Conservation (phyloP, 2,888 invertebrate species). For the Microctonus hyperodae region DNA sequence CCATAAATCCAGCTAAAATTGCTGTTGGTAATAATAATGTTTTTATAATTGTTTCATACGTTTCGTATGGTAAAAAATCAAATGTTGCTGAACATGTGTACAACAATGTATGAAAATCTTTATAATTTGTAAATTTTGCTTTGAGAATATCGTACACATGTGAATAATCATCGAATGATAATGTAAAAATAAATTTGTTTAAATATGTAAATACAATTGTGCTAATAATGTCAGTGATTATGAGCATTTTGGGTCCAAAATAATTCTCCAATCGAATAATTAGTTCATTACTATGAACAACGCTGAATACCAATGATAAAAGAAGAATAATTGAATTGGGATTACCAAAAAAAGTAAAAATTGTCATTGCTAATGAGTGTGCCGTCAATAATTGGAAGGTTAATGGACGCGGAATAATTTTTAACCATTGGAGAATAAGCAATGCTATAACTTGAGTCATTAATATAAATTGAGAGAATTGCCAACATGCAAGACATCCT, state of each 20-base stretch:
- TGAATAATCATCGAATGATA: constrained; percentile 65
- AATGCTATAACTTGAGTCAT: constrained; percentile 78
- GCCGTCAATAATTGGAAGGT: constrained; percentile 51
- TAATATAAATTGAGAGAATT: constrained; percentile 85
- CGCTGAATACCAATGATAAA: constrained; percentile 63
- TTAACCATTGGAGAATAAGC: constrained; percentile 73
- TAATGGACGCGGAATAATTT: constrained; percentile 64
- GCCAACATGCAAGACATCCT: constrained; percentile 72
- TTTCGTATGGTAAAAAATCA: constrained; percentile 71
- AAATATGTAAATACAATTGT: constrained; percentile 46
- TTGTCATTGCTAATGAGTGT: constrained; percentile 39
- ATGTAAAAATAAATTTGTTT: constrained; percentile 44
- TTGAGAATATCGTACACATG: constrained; percentile 77
- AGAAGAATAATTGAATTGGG: constrained; percentile 66
- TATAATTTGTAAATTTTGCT: constrained; percentile 74
- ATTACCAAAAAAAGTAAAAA: constrained; percentile 58
- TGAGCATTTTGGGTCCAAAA: constrained; percentile 31
- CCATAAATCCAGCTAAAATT: constrained; percentile 62
- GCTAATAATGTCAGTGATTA: constrained; percentile 44
- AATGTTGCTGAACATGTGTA: constrained; percentile 83
- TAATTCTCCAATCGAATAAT: constrained; percentile 34
- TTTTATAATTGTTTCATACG: constrained; percentile 65
- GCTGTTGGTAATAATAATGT: constrained; percentile 70
- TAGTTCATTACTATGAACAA: constrained; percentile 40
- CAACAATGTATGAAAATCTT: constrained; percentile 78